These are phyloP conservation scores for Stenichneumon culpator DNA, from an alignment of 2,888 invertebrate genomes.

Conservation along the genomic window DNA sequence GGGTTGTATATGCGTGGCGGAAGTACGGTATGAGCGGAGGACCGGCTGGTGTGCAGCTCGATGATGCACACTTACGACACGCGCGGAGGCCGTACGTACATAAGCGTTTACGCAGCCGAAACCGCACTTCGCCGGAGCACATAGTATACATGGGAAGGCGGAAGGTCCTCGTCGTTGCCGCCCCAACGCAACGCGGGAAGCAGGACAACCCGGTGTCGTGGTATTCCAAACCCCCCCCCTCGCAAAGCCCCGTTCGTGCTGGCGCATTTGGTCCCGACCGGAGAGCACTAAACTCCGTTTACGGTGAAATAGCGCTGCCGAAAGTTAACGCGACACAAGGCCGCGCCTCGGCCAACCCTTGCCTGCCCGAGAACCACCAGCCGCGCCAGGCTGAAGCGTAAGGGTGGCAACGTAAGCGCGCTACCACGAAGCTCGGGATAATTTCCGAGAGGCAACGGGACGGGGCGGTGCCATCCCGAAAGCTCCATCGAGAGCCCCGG, in stretches of 20 bases:
- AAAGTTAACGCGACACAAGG: constrained; percentile 72
- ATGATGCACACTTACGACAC: constrained; percentile 58
- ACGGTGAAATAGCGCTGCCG: constrained; percentile 70
- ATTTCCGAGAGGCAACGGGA: constrained; percentile 1
- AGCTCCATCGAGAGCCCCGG: constrained; percentile 51
- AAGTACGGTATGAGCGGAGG: background rate
- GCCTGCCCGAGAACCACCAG: constrained; percentile 27
- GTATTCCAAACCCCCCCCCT: constrained; percentile 2
- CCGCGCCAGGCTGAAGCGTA: constrained; percentile 17
- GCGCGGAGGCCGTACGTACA: constrained; percentile 32
- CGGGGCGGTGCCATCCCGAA: constrained; percentile 5
- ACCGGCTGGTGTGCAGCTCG: background rate
- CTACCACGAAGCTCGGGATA: constrained; percentile 4
- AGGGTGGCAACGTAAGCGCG: constrained; percentile 30
- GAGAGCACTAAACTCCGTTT: constrained; percentile 73
- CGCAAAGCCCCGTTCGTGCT: constrained; percentile 66
- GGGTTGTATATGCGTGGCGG: constrained; percentile 21
- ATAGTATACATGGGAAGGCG: constrained; percentile 48
- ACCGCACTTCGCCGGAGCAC: constrained; percentile 68
- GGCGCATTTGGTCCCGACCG: constrained; percentile 64
- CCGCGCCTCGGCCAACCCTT: constrained; percentile 35
- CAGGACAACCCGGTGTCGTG: constrained; percentile 14
- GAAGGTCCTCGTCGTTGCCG: constrained; percentile 36
- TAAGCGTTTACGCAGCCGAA: constrained; percentile 60
- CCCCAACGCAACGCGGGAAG: constrained; percentile 31